Evolutionary conservation across 2,888 invertebrate species (phyloP).

Genomic region (Teleogryllus oceanicus): DNA sequence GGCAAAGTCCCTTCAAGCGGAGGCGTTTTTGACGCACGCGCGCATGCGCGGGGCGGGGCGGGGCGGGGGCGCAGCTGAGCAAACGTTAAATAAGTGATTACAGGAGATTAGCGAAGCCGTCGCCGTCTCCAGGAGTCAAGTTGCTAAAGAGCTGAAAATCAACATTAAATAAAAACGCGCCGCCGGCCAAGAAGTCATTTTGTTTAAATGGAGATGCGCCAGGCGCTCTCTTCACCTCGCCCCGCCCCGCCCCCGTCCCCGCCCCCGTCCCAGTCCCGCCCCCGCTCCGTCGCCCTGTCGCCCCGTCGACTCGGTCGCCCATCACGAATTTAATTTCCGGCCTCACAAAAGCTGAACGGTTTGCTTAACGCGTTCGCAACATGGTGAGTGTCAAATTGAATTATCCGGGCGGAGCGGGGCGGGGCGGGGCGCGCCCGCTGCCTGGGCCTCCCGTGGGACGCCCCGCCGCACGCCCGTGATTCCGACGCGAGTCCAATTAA

Average conservation of each 20-base stretch:
- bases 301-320: slow-evolving; percentile 18
- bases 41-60: background rate
- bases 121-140: background rate
- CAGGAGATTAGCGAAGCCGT: background rate
- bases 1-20: too few relatives aligned
- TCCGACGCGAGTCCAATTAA: slow-evolving; percentile 38
- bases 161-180: background rate
- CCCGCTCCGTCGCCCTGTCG: slow-evolving; percentile 5
- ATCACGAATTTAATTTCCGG: slow-evolving; percentile 38
- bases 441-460: background rate
- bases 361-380: slow-evolving; percentile 38
- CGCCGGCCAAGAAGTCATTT: background rate
- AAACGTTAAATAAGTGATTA: slow-evolving; percentile 18
- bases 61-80: background rate
- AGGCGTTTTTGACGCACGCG: too few relatives aligned
- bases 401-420: slow-evolving; percentile 32
- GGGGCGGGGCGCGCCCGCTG: background rate
- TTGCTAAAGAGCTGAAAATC: background rate
- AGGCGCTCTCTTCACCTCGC: too few relatives aligned
- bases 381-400: slow-evolving; percentile 38
- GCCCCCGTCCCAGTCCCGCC: background rate
- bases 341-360: slow-evolving; percentile 39
- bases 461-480: slow-evolving; percentile 22
- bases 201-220: slow-evolving; percentile 4
- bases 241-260: background rate